These are phyloP conservation scores for Threskiornis aethiopicus DNA, from an alignment of 2,797 vertebrate species.

Conservation along the genomic window DNA sequence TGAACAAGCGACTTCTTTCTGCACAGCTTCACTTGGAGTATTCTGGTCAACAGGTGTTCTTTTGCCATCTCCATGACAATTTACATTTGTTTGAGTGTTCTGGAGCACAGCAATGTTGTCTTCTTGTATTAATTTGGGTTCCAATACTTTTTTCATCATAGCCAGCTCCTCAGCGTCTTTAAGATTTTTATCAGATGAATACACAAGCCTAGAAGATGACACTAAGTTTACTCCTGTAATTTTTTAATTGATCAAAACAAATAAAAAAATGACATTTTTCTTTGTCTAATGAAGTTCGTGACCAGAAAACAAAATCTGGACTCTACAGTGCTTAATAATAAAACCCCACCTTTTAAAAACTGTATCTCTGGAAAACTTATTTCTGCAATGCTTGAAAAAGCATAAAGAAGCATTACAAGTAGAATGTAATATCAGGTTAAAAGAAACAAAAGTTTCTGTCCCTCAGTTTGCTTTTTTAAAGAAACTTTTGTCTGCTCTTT, in stretches of 20 bases:
- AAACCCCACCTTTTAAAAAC: not conserved
- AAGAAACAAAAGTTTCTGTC: not conserved
- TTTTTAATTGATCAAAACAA: not conserved
- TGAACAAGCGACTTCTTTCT: conserved; percentile 12
- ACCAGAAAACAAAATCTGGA: not conserved
- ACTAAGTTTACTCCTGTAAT: not conserved
- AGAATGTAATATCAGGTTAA: not conserved
- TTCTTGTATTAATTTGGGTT: conserved; percentile 18
- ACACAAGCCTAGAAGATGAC: conserved; percentile 71
- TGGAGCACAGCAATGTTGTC: not conserved
- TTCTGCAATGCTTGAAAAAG: not conserved
- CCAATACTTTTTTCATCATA: conserved; percentile 56
- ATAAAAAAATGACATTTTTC: not conserved
- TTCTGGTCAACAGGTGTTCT: not conserved
- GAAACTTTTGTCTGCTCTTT: not conserved
- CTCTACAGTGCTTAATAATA: not conserved
- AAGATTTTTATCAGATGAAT: conserved; percentile 74
- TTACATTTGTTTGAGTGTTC: not conserved
- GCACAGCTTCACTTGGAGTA: not conserved
- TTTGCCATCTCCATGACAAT: conserved; percentile 2
- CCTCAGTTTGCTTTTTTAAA: not conserved
- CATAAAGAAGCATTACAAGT: not conserved
- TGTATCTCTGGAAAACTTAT: not conserved
- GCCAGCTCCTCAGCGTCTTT: conserved; percentile 71
- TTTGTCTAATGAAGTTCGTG: not conserved